Percentiles rank a stretch among this genome's conserved stretches.
Conservation (phyloP, 2,888 invertebrate genomes). For the Didymodactylos carnosus region DNA sequence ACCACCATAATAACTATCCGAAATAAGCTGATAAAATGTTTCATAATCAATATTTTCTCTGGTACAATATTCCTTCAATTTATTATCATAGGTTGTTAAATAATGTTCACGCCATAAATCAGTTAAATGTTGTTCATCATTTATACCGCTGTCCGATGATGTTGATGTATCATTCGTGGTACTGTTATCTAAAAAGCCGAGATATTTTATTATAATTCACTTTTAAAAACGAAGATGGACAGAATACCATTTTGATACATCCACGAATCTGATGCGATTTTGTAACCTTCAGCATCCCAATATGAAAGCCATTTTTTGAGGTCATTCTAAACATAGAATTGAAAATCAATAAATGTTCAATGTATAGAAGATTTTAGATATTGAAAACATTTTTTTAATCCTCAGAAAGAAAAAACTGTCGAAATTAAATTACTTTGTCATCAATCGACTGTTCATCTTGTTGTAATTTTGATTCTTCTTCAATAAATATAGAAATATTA, state of each 20-base stretch:
- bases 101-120: neutral
- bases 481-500: too few relatives aligned
- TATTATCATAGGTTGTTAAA: neutral
- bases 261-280: neutral
- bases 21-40: neutral
- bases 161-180: neutral
- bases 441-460: too few relatives aligned
- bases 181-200: too few relatives aligned
- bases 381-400: too few relatives aligned
- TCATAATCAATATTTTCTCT: neutral
- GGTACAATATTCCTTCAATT: neutral
- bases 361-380: too few relatives aligned
- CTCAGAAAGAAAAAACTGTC: too few relatives aligned
- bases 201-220: too few relatives aligned
- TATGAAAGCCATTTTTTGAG: neutral
- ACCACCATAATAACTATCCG: neutral
- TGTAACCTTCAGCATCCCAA: neutral
- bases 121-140: neutral
- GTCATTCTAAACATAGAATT: neutral
- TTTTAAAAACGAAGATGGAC: too few relatives aligned
- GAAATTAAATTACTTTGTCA: too few relatives aligned
- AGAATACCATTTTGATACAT: too few relatives aligned
- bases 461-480: too few relatives aligned
- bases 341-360: too few relatives aligned
- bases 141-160: neutral